Conservation (phyloP, 1,140 invertebrate species). For the Macrocentrus cingulum region DNA sequence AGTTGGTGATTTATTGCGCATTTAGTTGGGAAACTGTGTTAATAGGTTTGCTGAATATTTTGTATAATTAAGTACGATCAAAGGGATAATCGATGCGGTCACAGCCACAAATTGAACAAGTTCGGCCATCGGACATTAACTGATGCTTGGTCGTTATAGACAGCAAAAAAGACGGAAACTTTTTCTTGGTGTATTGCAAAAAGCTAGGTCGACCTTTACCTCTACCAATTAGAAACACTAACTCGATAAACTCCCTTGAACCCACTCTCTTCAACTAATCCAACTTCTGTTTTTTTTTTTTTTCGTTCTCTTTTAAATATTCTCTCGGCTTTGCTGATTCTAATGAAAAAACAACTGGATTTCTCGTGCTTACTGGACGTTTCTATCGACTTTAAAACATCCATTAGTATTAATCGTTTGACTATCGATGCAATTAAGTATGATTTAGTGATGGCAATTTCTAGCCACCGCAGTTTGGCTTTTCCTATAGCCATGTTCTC, state of each 20-base stretch:
- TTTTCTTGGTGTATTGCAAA: not conserved
- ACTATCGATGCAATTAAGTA: conserved; percentile 23
- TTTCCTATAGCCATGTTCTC: not conserved
- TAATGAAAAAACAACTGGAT: not conserved
- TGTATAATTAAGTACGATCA: too few species aligned
- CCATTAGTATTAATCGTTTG: conserved; percentile 23
- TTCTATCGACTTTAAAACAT: conserved; percentile 20
- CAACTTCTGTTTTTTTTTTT: not conserved
- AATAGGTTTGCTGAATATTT: too few species aligned
- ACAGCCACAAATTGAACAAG: too few species aligned
- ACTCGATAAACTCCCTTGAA: not conserved
- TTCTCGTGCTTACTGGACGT: conserved; percentile 13
- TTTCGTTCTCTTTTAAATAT: not conserved
- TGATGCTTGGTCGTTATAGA: too few species aligned
- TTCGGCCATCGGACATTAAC: too few species aligned
- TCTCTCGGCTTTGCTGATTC: not conserved
- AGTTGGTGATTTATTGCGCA: too few species aligned
- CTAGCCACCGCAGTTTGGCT: not conserved
- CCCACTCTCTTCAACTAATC: not conserved
- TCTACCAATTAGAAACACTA: not conserved
- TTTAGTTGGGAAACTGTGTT: too few species aligned
- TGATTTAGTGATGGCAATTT: conserved; percentile 21
- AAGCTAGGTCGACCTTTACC: not conserved
- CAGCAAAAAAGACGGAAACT: not conserved
- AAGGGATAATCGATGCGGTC: too few species aligned